Evolutionary conservation across 2,888 invertebrate genomes (phyloP).

Genomic region (Eristalinus sepulchralis): DNA sequence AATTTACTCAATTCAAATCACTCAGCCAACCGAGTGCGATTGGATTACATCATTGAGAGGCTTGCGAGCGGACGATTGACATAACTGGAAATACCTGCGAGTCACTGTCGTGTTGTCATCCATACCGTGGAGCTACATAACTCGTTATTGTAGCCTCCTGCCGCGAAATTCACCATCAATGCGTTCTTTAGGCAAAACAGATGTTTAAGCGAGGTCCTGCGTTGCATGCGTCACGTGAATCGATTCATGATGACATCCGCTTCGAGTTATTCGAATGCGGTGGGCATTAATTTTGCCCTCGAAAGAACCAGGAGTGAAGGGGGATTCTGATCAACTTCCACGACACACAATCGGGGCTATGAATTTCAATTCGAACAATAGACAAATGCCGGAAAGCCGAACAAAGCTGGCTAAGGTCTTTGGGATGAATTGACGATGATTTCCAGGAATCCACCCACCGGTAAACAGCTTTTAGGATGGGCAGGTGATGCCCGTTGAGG

Average conservation of each 20-base stretch:
- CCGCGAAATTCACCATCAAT: neutral
- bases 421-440: neutral
- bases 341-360: neutral
- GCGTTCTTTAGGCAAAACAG: neutral
- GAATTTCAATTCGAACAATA: neutral
- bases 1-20: neutral
- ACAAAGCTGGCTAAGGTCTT: neutral
- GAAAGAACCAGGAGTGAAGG: neutral
- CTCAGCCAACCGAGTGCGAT: neutral
- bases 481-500: neutral
- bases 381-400: neutral
- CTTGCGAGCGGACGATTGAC: neutral
- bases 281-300: neutral
- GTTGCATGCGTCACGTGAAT: neutral
- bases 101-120: no score
- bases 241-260: neutral
- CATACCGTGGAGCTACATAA: no score
- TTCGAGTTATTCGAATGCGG: neutral
- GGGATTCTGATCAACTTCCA: neutral
- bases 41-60: neutral
- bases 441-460: neutral
- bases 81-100: neutral
- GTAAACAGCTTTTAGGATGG: neutral
- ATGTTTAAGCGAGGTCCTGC: neutral
- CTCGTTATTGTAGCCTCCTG: no score